Evolutionary conservation across 2,113 vertebrate genomes (phyloP).

Genomic region (Eublepharis macularius): DNA sequence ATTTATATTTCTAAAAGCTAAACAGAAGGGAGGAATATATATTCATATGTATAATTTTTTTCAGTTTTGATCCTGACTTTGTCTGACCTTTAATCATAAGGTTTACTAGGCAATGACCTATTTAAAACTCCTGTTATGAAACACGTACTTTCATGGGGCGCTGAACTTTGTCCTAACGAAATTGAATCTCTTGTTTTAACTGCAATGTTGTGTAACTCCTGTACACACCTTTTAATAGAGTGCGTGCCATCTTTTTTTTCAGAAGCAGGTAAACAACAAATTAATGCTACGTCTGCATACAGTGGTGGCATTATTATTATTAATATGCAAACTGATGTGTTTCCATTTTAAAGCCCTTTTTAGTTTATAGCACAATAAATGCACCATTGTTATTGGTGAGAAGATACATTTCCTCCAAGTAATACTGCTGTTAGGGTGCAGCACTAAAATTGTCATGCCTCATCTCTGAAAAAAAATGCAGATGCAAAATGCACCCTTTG

Average conservation of each 20-base stretch:
- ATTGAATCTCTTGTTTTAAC: constrained; percentile 64
- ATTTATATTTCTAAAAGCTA: constrained; percentile 20
- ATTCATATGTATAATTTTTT: not conserved
- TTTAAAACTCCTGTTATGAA: constrained; percentile 67
- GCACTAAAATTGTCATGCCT: not conserved
- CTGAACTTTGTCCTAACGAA: constrained; percentile 64
- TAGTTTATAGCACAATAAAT: not conserved
- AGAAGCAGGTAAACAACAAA: constrained; percentile 48
- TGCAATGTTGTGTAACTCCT: constrained; percentile 61
- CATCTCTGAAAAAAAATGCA: no score
- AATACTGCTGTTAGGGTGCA: not conserved
- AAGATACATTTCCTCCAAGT: not conserved
- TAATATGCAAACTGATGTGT: constrained; percentile 40
- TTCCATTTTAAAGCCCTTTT: constrained; percentile 14
- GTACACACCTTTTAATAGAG: constrained; percentile 57
- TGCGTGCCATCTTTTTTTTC: not conserved
- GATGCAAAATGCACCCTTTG: no score
- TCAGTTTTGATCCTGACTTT: constrained; percentile 28
- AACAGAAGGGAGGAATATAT: not conserved
- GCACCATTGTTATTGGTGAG: not conserved
- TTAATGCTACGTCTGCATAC: constrained; percentile 30
- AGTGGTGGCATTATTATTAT: constrained; percentile 35
- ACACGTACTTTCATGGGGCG: constrained; percentile 53
- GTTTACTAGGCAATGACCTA: constrained; percentile 54
- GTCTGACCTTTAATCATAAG: constrained; percentile 52